Base-by-base conservation (phyloP, 2,113 vertebrate species). In the Nestor notabilis region DNA sequence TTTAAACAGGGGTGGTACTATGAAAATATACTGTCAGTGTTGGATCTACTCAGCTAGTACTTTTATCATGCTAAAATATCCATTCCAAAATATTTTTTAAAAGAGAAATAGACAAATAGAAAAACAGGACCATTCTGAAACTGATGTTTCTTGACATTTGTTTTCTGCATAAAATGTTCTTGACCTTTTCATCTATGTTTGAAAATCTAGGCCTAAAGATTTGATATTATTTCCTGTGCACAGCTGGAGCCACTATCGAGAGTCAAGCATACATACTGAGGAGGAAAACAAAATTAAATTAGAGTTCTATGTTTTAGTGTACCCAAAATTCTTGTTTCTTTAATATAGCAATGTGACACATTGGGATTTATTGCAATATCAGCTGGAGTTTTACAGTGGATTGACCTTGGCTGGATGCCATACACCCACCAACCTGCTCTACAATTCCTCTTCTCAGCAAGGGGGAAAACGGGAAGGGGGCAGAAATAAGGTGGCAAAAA, bases 381-480 rank as follows among this genome's bases (percentile, higher is more conserved):
- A 76, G 50, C 4, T 55, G 50, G 6, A 76, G 9, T 53, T 56
- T 55, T 93, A 17, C 80, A 16, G 33, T 50, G 14, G 19, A 8
- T 37, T 84, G 53, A 79, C 35, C 33, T 58, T 41, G n/a, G 35
- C 39, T 53, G 13, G 33, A 17, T 11, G 13, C 35, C 37, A 43
- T 37, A 11, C 43, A 15, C 10, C 21, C 35, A 33, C 17, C 28
- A 63, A 50, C 7, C 13, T 33, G 13, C 15, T 53, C 17, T 33
- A 43, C 33, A 19, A 33, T 27, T 53, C 47, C 11, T 25, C 72
- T 66, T 41, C 39, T 83, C 39, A 60, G 21, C 4, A 53, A 53
- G 46, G 53, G 53, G 19, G 5, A 27, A 18, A 49, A 0, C 0
- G 17, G 15, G 17, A 49, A 60, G 31, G 41, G 33, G 25, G n/a